These are phyloP conservation scores for Neodontobutis hainanensis DNA, from an alignment of 2,113 vertebrate species.

Conservation along the genomic window DNA sequence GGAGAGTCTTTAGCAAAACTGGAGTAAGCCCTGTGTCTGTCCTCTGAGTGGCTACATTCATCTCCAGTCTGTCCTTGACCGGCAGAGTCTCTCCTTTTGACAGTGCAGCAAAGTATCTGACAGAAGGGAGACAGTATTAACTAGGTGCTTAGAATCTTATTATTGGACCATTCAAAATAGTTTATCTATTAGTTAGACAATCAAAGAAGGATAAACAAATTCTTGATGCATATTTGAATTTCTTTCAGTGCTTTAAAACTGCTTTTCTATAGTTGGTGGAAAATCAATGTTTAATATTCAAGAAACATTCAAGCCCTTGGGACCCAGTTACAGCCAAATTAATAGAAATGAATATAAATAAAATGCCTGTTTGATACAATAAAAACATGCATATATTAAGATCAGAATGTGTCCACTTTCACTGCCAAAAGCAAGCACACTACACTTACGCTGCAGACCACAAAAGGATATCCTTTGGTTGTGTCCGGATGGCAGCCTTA, in stretches of 20 bases:
- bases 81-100: constrained; percentile 85
- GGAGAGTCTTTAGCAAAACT: constrained; percentile 86
- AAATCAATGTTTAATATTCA: constrained; percentile 24
- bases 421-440: constrained; percentile 51
- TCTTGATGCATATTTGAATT: constrained; percentile 14
- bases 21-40: constrained; percentile 83
- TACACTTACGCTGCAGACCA: constrained; percentile 91
- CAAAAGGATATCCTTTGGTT: constrained; percentile 86
- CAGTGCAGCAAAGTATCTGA: constrained; percentile 89
- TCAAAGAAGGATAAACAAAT: not conserved
- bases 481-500: constrained; percentile 91
- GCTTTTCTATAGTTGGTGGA: constrained; percentile 13
- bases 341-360: too few species aligned
- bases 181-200: too few species aligned
- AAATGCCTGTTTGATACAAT: constrained; percentile 14
- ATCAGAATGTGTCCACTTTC: constrained; percentile 18
- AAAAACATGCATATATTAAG: constrained; percentile 14
- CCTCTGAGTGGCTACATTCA: constrained; percentile 75
- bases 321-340: constrained; percentile 55
- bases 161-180: too few species aligned
- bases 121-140: not conserved
- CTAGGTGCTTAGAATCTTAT: too few species aligned
- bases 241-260: constrained; percentile 18
- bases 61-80: constrained; percentile 86
- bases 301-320: constrained; percentile 25